Percentiles rank a stretch among this genome's conserved stretches.
These are phyloP conservation scores for Pelmatolapia mariae DNA, from an alignment of 2,113 vertebrate species.

Conservation along the genomic window DNA sequence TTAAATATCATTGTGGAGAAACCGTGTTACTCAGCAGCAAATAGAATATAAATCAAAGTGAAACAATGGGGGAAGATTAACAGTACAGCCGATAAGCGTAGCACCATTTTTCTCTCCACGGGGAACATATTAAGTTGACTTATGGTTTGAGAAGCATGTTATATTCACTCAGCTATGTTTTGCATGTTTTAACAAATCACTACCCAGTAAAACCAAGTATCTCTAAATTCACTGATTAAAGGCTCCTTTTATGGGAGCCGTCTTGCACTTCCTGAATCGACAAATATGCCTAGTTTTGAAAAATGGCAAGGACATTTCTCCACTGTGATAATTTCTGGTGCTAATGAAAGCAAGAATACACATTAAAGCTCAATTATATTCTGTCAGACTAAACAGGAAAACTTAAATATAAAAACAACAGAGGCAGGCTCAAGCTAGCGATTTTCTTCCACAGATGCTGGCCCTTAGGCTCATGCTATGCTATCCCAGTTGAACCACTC, in stretches of 20 bases:
- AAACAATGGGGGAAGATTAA: slow-evolving; percentile 1
- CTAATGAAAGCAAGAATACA: not conserved
- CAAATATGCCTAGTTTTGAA: not conserved
- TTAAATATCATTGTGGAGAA: not conserved
- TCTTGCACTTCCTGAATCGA: not conserved
- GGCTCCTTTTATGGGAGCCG: not conserved
- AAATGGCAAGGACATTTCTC: not conserved
- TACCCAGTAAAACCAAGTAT: not conserved
- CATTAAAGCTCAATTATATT: not conserved
- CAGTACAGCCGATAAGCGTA: not conserved
- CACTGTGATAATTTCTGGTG: not conserved
- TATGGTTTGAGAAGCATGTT: not conserved
- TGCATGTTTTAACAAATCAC: not conserved
- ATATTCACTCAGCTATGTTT: not conserved
- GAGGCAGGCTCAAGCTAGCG: not conserved
- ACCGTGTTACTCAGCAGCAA: not conserved
- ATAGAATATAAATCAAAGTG: not conserved
- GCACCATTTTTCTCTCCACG: not conserved
- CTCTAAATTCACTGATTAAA: not conserved
- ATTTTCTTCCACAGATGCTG: not conserved
- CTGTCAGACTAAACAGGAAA: not conserved
- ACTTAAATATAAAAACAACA: not conserved
- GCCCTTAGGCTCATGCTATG: not conserved
- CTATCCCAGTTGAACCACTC: not conserved
- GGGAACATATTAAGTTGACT: not conserved